Conservation (phyloP, 2,797 vertebrate species). For the Mormyrus proboscirostris region DNA sequence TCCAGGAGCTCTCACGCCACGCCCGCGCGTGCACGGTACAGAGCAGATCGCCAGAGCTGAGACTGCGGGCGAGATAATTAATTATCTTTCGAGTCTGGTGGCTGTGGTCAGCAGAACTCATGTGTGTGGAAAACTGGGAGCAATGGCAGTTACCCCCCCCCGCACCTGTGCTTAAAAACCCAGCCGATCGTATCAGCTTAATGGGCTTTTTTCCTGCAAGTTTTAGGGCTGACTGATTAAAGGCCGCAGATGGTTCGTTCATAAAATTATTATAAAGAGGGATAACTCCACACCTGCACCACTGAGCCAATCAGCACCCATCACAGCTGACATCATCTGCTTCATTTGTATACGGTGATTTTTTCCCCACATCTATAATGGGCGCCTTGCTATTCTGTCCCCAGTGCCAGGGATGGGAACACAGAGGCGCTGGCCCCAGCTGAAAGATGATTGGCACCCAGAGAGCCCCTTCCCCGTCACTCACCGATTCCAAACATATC, state of each 20-base stretch:
- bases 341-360: not conserved
- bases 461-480: not conserved
- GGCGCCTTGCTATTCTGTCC: not conserved
- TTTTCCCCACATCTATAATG: not conserved
- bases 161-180: not conserved
- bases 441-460: not conserved
- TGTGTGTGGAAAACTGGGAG: not conserved
- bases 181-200: not conserved
- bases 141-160: not conserved
- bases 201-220: not conserved
- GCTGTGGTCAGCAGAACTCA: conserved; percentile 20
- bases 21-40: conserved; percentile 45
- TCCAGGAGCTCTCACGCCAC: conserved; percentile 39
- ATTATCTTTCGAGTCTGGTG: conserved; percentile 12
- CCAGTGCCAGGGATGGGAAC: not conserved
- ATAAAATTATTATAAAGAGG: not conserved
- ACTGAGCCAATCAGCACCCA: not conserved
- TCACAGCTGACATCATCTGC: not conserved
- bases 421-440: not conserved
- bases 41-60: conserved; percentile 34
- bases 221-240: not conserved
- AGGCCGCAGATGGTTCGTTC: not conserved
- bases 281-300: not conserved
- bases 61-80: conserved; percentile 16
- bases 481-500: not conserved